Evolutionary conservation across 2,797 vertebrate species (phyloP).

Genomic region (Lepidocolaptes lacrymiger): DNA sequence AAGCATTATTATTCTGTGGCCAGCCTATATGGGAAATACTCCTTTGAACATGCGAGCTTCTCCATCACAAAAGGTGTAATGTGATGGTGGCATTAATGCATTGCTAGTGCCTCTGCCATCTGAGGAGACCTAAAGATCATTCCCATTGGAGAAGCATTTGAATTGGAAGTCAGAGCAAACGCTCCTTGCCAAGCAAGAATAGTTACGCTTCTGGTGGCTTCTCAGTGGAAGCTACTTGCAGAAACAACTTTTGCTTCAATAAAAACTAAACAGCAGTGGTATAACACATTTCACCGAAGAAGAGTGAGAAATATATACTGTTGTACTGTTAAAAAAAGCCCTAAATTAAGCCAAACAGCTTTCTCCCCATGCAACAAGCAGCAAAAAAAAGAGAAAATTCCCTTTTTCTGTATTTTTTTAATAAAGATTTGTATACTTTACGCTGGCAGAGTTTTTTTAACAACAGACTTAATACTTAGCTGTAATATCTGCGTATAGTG

Average conservation of each 20-base stretch:
- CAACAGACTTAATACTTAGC: neutral
- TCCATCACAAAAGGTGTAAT: neutral
- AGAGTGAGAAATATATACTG: neutral
- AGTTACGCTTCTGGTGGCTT: neutral
- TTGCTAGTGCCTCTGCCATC: neutral
- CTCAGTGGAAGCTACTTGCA: neutral
- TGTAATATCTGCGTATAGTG: neutral
- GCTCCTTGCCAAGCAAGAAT: neutral
- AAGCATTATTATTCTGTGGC: neutral
- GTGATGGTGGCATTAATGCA: neutral
- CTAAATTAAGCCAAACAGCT: neutral
- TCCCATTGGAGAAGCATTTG: neutral
- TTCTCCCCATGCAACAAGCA: accelerated
- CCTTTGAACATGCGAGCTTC: neutral
- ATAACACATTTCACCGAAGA: neutral
- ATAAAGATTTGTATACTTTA: neutral
- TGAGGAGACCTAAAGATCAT: neutral
- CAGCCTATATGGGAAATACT: neutral
- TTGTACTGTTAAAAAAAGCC: neutral
- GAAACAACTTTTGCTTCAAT: neutral
- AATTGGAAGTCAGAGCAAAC: neutral
- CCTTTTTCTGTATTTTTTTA: neutral
- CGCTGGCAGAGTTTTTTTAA: neutral
- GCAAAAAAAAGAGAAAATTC: neutral
- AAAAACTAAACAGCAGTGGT: neutral